These are phyloP conservation scores for Lymantria dispar DNA, from an alignment of 2,888 invertebrate species.

Conservation along the genomic window DNA sequence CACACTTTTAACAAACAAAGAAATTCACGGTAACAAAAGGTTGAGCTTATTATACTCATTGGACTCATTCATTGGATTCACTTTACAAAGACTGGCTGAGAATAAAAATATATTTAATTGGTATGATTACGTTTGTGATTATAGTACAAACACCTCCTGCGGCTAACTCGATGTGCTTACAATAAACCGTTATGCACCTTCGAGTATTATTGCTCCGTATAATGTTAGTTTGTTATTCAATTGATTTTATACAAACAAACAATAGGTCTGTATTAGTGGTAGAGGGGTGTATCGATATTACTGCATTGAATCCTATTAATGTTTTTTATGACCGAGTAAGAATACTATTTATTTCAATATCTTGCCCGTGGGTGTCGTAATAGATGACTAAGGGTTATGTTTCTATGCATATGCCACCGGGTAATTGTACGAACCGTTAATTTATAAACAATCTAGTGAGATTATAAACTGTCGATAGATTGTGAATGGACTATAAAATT, in stretches of 20 bases:
- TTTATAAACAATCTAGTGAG: too few relatives aligned
- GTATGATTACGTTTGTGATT: conserved; percentile 71
- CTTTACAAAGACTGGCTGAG: conserved; percentile 42
- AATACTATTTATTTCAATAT: too few relatives aligned
- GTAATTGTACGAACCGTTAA: too few relatives aligned
- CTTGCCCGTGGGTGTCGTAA: too few relatives aligned
- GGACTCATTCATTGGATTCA: conserved; percentile 36
- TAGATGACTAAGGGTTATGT: too few relatives aligned
- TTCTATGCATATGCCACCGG: too few relatives aligned
- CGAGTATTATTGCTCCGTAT: conserved; percentile 29
- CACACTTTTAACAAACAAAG: conserved; percentile 18
- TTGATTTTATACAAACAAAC: conserved; percentile 28
- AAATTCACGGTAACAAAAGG: conserved; percentile 13
- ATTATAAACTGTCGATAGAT: too few relatives aligned
- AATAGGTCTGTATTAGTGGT: conserved; percentile 1
- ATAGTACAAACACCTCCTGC: conserved; percentile 73
- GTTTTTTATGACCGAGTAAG: too few relatives aligned
- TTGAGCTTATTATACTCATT: not conserved
- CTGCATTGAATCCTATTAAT: too few relatives aligned
- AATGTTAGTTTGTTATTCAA: conserved; percentile 30
- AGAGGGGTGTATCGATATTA: too few relatives aligned
- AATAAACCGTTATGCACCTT: conserved; percentile 29
- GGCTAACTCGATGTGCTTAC: conserved; percentile 33
- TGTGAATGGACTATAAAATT: too few relatives aligned
- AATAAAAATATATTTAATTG: conserved; percentile 77